These are phyloP conservation scores for Hoplias malabaricus DNA, from an alignment of 2,113 vertebrate species.

Conservation along the genomic window DNA sequence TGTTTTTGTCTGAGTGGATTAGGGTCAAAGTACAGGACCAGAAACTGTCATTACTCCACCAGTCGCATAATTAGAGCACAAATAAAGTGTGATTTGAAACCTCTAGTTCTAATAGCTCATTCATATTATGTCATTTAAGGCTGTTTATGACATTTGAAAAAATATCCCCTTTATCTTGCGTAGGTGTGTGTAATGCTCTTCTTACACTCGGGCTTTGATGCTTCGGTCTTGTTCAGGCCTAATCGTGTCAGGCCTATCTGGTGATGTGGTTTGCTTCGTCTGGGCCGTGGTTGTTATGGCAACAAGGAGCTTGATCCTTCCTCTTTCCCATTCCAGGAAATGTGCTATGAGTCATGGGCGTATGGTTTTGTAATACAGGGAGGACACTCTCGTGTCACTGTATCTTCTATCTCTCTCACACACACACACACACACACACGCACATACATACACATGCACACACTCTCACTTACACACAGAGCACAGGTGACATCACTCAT, in stretches of 20 bases:
- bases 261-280: background rate
- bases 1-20: background rate
- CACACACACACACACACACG: background rate
- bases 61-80: background rate
- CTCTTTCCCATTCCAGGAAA: background rate
- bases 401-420: background rate
- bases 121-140: no score
- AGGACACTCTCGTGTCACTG: background rate
- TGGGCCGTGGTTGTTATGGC: slow-evolving; percentile 2
- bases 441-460: background rate
- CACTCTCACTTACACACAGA: background rate
- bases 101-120: background rate
- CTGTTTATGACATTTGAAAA: no score
- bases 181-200: background rate
- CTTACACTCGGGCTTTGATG: background rate
- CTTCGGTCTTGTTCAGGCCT: background rate
- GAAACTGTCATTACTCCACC: background rate
- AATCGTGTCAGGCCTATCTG: background rate
- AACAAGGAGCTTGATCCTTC: background rate
- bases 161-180: no score
- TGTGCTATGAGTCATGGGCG: background rate
- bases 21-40: background rate
- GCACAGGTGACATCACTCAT: background rate
- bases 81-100: background rate
- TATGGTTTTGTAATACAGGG: background rate